Base-by-base conservation (phyloP, 1,140 invertebrate genomes). In the Spodoptera litura region DNA sequence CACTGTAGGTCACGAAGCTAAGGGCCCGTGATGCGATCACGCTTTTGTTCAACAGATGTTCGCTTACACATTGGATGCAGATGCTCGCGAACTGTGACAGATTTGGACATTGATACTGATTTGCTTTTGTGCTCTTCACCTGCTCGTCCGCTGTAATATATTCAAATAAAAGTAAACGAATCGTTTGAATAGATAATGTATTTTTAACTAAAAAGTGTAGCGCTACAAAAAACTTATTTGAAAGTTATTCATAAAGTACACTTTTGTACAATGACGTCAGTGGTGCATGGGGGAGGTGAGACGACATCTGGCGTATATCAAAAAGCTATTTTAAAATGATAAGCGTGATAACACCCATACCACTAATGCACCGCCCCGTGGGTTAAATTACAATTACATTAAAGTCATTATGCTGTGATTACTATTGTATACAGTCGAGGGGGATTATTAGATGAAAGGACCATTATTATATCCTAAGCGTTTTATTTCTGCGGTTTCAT, bases 251-350 rank as follows among this genome's bases (percentile, higher is more conserved):
- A 64, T 49, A 52, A 52, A 51, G 52, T 38, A 66, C 25, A 62
- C 51, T 44, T 35, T 35, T 68, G 52, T 66, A 55, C 35, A 59
- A 75, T 77, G 52, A 77, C 52, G 71, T 68, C 58, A 71, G 13
- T 71, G 59, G 71, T 72, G 51, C 61, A 76, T 78, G 81, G 80
- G 79, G 80, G 78, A 80, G 72, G 72, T 70, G 56, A 66, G 70
- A 79, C 38, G 79, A 82, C 88, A 89, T 88, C 86, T 89, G 88
- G 83, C 80, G 70, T 79, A 74, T 85, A 85, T 88, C 81, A 87
- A 83, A 86, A 84, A 83, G 82, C 80, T 82, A 87, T 86, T 84
- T 82, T 79, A 83, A 83, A 83, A 76, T 86, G 86, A 88, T 88
- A 87, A 88, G 78, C 82, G 71, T 83, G 87, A 87, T 88, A 88